Evolutionary conservation across 2,113 vertebrate species (phyloP).

Genomic region (Otolemur garnettii): DNA sequence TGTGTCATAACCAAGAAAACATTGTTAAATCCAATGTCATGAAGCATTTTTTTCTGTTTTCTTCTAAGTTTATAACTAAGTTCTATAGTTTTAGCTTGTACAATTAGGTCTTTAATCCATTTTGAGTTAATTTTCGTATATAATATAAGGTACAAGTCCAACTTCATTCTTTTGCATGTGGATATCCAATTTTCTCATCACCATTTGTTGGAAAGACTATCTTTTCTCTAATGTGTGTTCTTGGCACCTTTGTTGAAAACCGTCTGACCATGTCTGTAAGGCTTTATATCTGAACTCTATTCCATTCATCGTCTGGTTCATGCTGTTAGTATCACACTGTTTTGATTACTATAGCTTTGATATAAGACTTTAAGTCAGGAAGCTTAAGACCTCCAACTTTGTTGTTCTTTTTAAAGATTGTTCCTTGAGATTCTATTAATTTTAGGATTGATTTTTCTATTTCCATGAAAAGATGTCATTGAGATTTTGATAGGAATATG

Average conservation of each 20-base stretch:
- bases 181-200: neutral
- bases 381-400: neutral
- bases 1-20: neutral
- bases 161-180: neutral
- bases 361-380: neutral
- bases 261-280: neutral
- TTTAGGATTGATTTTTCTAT: neutral
- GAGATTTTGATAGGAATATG: neutral
- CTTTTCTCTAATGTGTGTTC: neutral
- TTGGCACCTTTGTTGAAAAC: neutral
- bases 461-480: constrained; percentile 41
- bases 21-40: neutral
- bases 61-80: neutral
- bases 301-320: neutral
- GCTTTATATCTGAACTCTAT: neutral
- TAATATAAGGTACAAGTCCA: neutral
- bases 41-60: neutral
- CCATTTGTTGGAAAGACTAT: neutral
- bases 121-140: neutral
- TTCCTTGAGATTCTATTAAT: neutral
- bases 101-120: neutral
- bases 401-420: neutral
- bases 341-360: neutral
- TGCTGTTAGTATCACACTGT: neutral
- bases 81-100: neutral